Evolutionary conservation across 2,797 vertebrate genomes (phyloP).

Genomic region (Zalophus californianus): DNA sequence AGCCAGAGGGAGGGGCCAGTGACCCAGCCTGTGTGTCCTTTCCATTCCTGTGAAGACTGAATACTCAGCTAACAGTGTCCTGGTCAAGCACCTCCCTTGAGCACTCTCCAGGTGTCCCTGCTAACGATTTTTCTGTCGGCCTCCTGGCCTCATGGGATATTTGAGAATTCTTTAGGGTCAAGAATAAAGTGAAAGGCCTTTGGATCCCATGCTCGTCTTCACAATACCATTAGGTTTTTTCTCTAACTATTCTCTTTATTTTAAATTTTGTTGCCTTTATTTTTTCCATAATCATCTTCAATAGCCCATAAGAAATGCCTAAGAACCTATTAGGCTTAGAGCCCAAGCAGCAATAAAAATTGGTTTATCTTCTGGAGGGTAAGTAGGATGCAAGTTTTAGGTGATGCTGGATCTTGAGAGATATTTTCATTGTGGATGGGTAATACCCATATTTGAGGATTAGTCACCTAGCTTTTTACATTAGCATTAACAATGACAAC

Average conservation of each 20-base stretch:
- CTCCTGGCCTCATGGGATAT: not conserved
- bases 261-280: slow-evolving; percentile 1
- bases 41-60: not conserved
- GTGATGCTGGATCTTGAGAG: not conserved
- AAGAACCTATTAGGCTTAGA: not conserved
- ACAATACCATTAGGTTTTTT: not conserved
- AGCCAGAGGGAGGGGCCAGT: not conserved
- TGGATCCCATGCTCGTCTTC: not conserved
- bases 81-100: not conserved
- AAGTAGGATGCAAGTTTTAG: not conserved
- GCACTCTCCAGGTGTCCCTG: fast-evolving
- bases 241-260: not conserved
- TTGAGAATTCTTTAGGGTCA: not conserved
- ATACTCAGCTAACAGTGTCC: not conserved
- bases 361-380: not conserved
- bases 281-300: not conserved
- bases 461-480: not conserved
- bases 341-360: not conserved
- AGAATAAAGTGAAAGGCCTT: not conserved
- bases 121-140: not conserved
- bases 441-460: not conserved
- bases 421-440: not conserved
- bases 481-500: not conserved
- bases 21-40: not conserved
- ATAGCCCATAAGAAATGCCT: not conserved